Percentiles rank a stretch among this genome's conserved stretches.
Conservation (phyloP, 2,888 invertebrate genomes). For the Lasioglossum leucozonium region DNA sequence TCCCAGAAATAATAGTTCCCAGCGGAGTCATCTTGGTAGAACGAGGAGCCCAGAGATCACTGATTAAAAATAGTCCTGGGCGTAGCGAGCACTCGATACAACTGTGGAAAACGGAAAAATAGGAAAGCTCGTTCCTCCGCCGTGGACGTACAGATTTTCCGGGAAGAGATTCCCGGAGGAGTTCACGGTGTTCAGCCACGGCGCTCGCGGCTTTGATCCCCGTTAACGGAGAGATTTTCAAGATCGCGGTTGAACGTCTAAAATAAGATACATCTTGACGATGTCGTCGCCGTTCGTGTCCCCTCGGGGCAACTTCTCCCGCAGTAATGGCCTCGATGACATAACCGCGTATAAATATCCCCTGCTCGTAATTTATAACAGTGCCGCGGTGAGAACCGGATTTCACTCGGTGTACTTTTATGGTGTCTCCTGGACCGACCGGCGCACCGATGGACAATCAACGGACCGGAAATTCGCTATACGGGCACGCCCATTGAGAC, state of each 20-base stretch:
- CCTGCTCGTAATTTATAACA: slow-evolving; percentile 33
- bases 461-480: not conserved
- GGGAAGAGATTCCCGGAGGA: slow-evolving; percentile 9
- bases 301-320: slow-evolving; percentile 12
- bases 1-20: not conserved
- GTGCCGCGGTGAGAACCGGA: not conserved
- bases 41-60: not conserved
- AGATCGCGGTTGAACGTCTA: slow-evolving; percentile 41
- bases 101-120: not conserved
- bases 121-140: not conserved
- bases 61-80: not conserved
- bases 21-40: not conserved
- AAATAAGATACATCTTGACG: slow-evolving; percentile 34
- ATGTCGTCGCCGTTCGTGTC: not conserved
- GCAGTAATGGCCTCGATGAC: slow-evolving; percentile 18
- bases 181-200: not conserved
- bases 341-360: slow-evolving; percentile 32
- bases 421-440: not conserved
- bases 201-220: slow-evolving; percentile 29
- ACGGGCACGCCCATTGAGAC: not conserved
- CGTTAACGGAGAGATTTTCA: slow-evolving; percentile 25
- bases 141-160: not conserved
- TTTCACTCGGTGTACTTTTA: not conserved
- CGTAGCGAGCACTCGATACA: not conserved
- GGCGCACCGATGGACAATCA: not conserved